Conservation (phyloP, 2,888 invertebrate species). For the Caenorhabditis sp. region DNA sequence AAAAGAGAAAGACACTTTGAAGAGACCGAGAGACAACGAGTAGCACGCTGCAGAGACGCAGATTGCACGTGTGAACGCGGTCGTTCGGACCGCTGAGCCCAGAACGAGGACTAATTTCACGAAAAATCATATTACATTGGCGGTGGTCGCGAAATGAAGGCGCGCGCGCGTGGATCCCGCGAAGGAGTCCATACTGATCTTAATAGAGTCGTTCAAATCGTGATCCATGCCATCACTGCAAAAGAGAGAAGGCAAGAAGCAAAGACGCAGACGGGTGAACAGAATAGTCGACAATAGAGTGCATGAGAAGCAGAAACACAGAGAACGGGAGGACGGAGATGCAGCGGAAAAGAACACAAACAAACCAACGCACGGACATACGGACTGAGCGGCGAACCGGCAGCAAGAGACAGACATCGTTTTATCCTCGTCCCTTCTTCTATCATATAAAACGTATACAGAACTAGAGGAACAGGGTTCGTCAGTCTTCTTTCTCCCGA, state of each 20-base stretch:
- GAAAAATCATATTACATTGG: conserved; percentile 4
- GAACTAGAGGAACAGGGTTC: conserved; percentile 18
- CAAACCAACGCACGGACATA: conserved; percentile 38
- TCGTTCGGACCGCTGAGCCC: neutral
- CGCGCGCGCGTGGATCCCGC: conserved; percentile 6
- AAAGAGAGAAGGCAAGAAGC: conserved; percentile 6
- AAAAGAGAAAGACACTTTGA: no score
- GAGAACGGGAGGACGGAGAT: neutral
- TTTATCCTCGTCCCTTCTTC: conserved; percentile 21
- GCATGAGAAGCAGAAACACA: conserved; percentile 10
- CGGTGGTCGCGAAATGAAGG: neutral
- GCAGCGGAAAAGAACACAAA: conserved; percentile 45
- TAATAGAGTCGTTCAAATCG: conserved; percentile 9
- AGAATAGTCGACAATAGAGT: conserved; percentile 2
- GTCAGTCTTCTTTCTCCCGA: neutral
- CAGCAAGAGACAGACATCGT: conserved; percentile 1
- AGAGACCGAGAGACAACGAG: no score
- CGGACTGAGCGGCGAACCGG: conserved; percentile 15
- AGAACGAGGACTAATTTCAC: conserved; percentile 1
- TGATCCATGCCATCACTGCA: conserved; percentile 19
- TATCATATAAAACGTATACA: conserved; percentile 41
- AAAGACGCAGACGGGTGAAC: conserved; percentile 23
- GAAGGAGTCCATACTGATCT: conserved; percentile 2
- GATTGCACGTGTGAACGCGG: conserved; percentile 5
- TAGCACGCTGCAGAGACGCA: conserved; percentile 1